Evolutionary conservation across 2,888 invertebrate genomes (phyloP).

Genomic region (Acrobasis repandana): DNA sequence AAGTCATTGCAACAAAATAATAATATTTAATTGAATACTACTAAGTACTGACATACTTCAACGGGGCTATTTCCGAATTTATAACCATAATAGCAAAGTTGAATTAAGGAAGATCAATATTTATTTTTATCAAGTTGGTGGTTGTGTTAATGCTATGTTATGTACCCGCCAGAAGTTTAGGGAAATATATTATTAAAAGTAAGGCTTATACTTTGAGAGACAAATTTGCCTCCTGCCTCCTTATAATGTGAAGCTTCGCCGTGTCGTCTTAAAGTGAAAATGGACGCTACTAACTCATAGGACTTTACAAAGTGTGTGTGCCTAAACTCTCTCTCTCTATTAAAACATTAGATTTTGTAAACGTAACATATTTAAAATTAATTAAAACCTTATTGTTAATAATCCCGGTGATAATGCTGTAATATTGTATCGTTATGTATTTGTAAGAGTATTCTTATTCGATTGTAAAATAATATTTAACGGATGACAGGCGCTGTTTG

Average conservation of each 20-base stretch:
- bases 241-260: background rate
- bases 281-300: slow-evolving; percentile 66
- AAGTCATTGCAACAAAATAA: no score
- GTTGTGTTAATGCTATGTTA: no score
- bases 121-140: no score
- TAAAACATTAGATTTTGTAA: slow-evolving; percentile 70
- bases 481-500: slow-evolving; percentile 59
- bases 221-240: background rate
- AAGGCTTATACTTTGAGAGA: background rate
- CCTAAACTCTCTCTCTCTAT: slow-evolving; percentile 78
- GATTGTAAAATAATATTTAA: slow-evolving; percentile 77
- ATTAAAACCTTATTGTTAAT: slow-evolving; percentile 78
- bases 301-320: slow-evolving; percentile 74
- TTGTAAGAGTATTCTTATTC: slow-evolving; percentile 77
- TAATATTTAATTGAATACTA: no score
- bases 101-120: no score
- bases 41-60: no score
- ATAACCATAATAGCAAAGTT: no score
- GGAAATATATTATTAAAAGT: background rate
- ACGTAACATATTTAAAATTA: slow-evolving; percentile 72
- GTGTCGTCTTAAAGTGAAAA: slow-evolving; percentile 42
- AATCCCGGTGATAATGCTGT: slow-evolving; percentile 83
- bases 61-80: no score
- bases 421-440: slow-evolving; percentile 83
- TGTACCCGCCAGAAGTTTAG: no score